Evolutionary conservation across 2,797 vertebrate species (phyloP), one percentile per base, ranked within the genome.

Genomic region (Chaetophractus vellerosus): DNA sequence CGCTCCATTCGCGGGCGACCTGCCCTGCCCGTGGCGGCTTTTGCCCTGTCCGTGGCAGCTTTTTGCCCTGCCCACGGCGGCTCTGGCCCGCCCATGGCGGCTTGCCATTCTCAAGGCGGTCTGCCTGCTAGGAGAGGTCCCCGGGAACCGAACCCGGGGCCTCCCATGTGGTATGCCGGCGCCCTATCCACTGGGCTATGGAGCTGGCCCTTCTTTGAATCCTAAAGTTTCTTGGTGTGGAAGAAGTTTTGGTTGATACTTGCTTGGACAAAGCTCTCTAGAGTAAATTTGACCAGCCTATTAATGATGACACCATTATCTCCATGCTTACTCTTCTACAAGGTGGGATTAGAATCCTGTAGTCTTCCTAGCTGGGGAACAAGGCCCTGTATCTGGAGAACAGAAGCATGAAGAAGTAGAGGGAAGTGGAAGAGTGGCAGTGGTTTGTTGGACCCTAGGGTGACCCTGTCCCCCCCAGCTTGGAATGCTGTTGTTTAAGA

Each of bases 381-480:
- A 0, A 5, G 12, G 6, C 41, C 19, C 2, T n/a, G 72, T 88
- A 8, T 0, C 0, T 5, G 78, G 83, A 31, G 80, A 88, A 64
- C 74, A 41, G 5, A 23, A 80, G 69, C 93, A 82, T 90, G 48
- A 88, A 79, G 83, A 96, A 93, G 10, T 7, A 57, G 64, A 88
- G 75, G 0, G 16, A 93, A 78, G 80, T 95, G 86, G 72, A 31
- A 38, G 69, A 26, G 24, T 14, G 52, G 21, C 48, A 1, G 45
- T 21, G 38, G 2, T 69, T 86, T 52, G 38, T 86, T 88, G 96
- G 96, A 91, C 91, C 95, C 96, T 50, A 5, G 95, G 90, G 87
- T 97, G 97, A 98, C 92, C 95, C 87, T 94, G 94, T 69, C 88
- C 94, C 93, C 96, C 84, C 90, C 23, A 96, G 88, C 84, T 79